Evolutionary conservation across 2,113 vertebrate genomes (phyloP).

Genomic region (Xyrauchen texanus): DNA sequence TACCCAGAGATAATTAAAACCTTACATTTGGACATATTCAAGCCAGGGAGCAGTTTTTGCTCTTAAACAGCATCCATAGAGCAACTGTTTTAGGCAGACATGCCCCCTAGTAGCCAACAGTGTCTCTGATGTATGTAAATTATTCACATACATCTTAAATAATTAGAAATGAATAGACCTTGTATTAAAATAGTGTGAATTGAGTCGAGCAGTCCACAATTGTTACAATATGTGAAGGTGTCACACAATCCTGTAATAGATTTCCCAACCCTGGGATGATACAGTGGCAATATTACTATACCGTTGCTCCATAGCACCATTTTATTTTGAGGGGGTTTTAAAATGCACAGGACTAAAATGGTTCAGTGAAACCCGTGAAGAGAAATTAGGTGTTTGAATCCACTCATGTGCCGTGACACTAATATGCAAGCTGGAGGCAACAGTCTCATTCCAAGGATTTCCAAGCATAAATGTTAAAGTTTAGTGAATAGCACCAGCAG

Average conservation of each 20-base stretch:
- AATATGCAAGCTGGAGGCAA: slow-evolving; percentile 40
- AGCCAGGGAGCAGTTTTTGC: too few species aligned
- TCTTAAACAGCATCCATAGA: too few species aligned
- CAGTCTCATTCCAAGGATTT: slow-evolving; percentile 16
- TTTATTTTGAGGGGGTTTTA: slow-evolving; percentile 11
- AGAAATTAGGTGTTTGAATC: slow-evolving; percentile 35
- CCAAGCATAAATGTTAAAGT: slow-evolving; percentile 21
- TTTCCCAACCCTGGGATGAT: neutral
- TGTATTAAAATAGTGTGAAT: neutral
- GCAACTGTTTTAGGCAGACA: too few species aligned
- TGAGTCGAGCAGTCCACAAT: neutral
- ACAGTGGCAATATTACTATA: slow-evolving; percentile 6
- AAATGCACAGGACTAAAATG: neutral
- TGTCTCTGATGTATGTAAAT: neutral
- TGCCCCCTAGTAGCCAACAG: too few species aligned
- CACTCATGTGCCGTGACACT: slow-evolving; percentile 27
- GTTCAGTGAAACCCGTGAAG: slow-evolving; percentile 22
- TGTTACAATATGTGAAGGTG: neutral
- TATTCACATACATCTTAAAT: neutral
- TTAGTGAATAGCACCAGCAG: slow-evolving; percentile 15
- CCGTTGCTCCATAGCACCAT: neutral
- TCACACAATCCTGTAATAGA: neutral
- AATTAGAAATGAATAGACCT: neutral
- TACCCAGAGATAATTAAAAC: too few species aligned
- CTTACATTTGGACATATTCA: too few species aligned